Evolutionary conservation across 1,140 invertebrate genomes (phyloP).

Genomic region (Centruroides vittatus): DNA sequence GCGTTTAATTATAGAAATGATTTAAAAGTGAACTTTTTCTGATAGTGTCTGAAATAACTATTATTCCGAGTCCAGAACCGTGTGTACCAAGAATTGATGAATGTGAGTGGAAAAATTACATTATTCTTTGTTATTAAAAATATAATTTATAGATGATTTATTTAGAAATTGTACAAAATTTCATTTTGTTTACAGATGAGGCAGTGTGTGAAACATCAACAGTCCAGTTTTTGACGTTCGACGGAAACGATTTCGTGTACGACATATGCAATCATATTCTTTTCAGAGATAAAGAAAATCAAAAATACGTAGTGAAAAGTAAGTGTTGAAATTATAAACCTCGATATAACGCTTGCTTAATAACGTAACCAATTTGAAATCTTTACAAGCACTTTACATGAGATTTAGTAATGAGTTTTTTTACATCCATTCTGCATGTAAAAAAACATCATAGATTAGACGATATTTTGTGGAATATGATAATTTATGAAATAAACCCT

Average conservation of each 20-base stretch:
- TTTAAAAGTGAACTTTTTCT: too few species aligned
- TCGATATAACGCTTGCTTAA: too few species aligned
- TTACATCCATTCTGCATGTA: too few species aligned
- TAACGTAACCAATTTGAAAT: too few species aligned
- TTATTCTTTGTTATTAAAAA: constrained; percentile 33
- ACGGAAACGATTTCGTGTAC: constrained; percentile 54
- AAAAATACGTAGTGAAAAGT: constrained; percentile 16
- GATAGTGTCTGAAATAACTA: not conserved
- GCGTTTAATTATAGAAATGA: too few species aligned
- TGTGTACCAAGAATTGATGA: not conserved
- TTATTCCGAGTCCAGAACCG: not conserved
- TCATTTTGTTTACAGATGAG: not conserved
- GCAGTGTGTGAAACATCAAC: constrained; percentile 54
- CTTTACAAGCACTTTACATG: too few species aligned
- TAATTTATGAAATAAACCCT: too few species aligned
- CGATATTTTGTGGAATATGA: too few species aligned
- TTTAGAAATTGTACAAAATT: not conserved
- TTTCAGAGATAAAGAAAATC: constrained; percentile 48
- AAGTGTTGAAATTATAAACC: constrained; percentile 9
- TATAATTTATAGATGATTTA: constrained; percentile 23
- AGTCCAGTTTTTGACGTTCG: constrained; percentile 59
- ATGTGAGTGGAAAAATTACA: not conserved
- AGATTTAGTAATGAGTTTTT: too few species aligned
- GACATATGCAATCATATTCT: constrained; percentile 65
- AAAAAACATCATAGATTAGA: too few species aligned